Percentiles rank a stretch among this genome's conserved stretches.
Evolutionary conservation across 2,797 vertebrate genomes (phyloP).

Genomic region (Xyrichtys novacula): DNA sequence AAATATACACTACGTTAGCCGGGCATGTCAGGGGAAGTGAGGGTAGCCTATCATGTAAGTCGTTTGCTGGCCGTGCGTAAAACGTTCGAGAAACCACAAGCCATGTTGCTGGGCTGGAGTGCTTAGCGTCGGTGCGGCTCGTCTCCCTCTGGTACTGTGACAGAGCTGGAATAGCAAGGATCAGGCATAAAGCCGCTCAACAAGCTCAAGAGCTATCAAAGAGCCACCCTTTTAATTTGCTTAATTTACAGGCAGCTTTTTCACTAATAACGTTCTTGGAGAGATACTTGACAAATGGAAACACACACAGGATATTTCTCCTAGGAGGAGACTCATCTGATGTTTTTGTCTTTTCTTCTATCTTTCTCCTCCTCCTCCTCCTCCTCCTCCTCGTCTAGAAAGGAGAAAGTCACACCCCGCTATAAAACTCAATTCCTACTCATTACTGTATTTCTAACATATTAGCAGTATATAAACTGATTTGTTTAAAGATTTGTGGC

Average conservation of each 20-base stretch:
- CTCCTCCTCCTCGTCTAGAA: neutral
- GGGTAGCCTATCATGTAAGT: conserved; percentile 73
- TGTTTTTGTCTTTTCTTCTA: conserved; percentile 45
- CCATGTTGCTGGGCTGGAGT: conserved; percentile 68
- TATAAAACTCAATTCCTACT: conserved; percentile 64
- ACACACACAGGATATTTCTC: conserved; percentile 75
- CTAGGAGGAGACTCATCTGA: conserved; percentile 60
- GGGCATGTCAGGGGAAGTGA: conserved; percentile 70
- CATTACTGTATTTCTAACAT: conserved; percentile 72
- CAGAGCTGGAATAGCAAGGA: conserved; percentile 74
- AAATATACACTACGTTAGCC: conserved; percentile 79
- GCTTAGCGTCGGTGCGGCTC: conserved; percentile 64
- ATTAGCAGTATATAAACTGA: conserved; percentile 86
- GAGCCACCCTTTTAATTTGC: conserved; percentile 81
- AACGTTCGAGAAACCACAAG: conserved; percentile 71
- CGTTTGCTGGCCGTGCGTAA: conserved; percentile 70
- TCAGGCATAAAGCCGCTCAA: conserved; percentile 78
- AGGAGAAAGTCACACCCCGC: conserved; percentile 65
- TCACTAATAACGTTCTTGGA: conserved; percentile 79
- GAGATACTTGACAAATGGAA: conserved; percentile 84
- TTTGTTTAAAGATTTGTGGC: conserved; percentile 84
- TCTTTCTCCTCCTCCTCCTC: conserved; percentile 1
- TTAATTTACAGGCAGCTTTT: conserved; percentile 82
- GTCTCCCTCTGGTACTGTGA: conserved; percentile 76
- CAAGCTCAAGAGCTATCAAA: conserved; percentile 78